A percentile compares a stretch with the other conserved stretches of the same genome.
These are phyloP conservation scores for Antigone vipio DNA, from an alignment of 2,113 vertebrate species.

Conservation along the genomic window DNA sequence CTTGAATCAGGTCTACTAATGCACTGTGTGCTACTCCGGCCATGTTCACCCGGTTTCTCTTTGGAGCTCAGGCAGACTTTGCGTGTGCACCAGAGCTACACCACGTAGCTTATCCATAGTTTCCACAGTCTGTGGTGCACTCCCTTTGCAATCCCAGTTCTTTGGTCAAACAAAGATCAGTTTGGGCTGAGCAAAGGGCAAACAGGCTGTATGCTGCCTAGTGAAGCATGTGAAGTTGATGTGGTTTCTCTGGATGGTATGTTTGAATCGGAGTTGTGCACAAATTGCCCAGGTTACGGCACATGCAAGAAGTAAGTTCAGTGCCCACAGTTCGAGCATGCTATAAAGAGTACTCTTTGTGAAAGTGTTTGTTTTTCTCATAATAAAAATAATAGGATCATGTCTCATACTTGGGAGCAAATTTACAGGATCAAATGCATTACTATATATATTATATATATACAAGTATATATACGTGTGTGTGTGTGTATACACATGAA, in stretches of 20 bases:
- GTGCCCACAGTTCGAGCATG: background rate
- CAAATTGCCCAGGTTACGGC: background rate
- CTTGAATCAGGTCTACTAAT: background rate
- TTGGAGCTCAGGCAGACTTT: background rate
- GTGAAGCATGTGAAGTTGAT: background rate
- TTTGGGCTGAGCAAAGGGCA: background rate
- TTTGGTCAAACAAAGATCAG: background rate
- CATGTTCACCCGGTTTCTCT: background rate
- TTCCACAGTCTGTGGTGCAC: background rate
- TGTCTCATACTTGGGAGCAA: background rate
- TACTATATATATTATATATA: background rate
- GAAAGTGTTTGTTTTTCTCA: background rate
- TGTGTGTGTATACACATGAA: background rate
- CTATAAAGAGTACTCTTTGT: background rate
- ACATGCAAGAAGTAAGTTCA: background rate
- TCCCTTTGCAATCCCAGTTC: background rate
- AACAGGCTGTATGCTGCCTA: background rate
- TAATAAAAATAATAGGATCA: background rate
- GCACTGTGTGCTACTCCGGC: background rate
- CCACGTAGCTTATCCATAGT: background rate
- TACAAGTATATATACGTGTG: accelerated
- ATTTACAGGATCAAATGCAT: background rate
- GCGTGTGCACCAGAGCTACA: background rate
- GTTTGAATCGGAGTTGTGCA: background rate
- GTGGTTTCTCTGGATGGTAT: background rate